Percentiles rank a stretch among this genome's conserved stretches.
These are phyloP conservation scores for Erpornis zantholeuca DNA, from an alignment of 2,113 vertebrate genomes.

Conservation along the genomic window DNA sequence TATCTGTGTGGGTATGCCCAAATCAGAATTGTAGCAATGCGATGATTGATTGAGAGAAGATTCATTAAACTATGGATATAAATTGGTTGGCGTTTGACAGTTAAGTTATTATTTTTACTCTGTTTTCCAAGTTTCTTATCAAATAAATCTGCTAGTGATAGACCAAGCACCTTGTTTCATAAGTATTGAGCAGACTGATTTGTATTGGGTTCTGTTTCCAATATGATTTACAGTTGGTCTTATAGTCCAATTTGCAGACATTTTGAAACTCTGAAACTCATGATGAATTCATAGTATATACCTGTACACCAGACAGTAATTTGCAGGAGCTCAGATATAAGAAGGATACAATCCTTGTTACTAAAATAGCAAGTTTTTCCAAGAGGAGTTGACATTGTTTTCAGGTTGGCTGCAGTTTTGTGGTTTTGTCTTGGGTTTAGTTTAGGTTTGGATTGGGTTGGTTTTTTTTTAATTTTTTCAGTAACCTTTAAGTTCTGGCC, in stretches of 20 bases:
- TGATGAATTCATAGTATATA: neutral
- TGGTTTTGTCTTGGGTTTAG: neutral
- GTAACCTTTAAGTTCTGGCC: too few relatives aligned
- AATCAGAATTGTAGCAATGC: neutral
- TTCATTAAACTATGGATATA: neutral
- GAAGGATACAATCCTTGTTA: neutral
- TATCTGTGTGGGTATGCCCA: neutral
- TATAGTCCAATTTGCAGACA: neutral
- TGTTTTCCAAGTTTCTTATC: neutral
- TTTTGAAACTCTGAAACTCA: neutral
- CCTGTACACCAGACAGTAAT: neutral
- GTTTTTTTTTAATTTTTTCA: too few relatives aligned
- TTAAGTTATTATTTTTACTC: neutral
- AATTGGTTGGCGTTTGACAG: neutral
- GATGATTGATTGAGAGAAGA: neutral
- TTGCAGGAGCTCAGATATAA: neutral
- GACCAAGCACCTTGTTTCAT: neutral
- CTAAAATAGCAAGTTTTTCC: neutral
- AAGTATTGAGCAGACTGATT: neutral
- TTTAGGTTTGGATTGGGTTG: neutral
- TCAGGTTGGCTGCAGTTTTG: neutral
- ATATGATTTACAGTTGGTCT: neutral
- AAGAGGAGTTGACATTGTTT: neutral
- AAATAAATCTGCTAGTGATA: neutral
- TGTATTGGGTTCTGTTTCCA: neutral